phyloP scores from a whole-genome alignment of 2,113 vertebrate species.

The Narcine bancroftii region DNA sequence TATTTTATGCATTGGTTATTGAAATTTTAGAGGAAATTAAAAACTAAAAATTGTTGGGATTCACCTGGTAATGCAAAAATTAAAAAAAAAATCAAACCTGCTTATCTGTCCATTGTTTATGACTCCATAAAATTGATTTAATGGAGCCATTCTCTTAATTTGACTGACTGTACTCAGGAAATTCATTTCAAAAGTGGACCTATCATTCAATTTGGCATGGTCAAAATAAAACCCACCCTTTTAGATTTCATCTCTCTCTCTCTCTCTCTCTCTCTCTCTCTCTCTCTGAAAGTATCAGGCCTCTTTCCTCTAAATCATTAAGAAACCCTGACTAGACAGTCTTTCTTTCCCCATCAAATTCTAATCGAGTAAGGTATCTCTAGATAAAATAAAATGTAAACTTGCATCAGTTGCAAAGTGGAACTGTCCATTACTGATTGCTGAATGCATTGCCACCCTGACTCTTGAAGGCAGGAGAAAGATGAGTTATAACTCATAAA shows the following conservation, averaged over 20 bases:
- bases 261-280: background rate
- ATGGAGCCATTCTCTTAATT: too few relatives aligned
- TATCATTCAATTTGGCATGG: background rate
- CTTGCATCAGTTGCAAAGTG: background rate
- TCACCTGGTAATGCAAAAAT: too few relatives aligned
- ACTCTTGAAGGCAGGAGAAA: background rate
- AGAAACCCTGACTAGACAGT: background rate
- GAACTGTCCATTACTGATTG: background rate
- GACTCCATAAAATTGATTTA: too few relatives aligned
- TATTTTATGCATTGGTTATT: background rate
- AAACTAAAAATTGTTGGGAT: background rate
- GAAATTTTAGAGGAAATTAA: background rate
- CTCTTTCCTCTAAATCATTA: background rate
- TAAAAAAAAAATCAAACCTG: background rate
- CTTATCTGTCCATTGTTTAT: background rate
- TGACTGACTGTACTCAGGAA: background rate
- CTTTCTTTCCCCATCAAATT: background rate
- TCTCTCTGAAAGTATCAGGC: background rate
- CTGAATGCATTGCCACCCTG: background rate
- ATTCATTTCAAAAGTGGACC: background rate
- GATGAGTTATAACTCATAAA: background rate
- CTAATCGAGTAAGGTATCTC: background rate
- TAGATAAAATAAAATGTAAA: background rate
- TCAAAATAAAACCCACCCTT: too few relatives aligned
- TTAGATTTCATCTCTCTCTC: background rate